Conservation (phyloP, 2,888 invertebrate genomes). For the Gerris lacustris region DNA sequence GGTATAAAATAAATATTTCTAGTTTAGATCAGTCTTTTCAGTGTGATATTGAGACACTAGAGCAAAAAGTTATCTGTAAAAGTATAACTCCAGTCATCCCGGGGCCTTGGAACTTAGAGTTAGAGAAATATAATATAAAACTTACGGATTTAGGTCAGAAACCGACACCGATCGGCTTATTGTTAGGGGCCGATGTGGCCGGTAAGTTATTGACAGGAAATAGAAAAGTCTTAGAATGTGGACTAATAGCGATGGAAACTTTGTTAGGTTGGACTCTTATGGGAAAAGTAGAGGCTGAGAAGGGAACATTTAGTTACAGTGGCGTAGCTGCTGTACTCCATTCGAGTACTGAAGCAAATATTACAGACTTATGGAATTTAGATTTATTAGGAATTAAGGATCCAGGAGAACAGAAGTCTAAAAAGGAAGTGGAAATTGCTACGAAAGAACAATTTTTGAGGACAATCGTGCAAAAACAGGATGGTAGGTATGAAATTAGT, state of each 20-base stretch:
- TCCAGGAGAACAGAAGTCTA: conserved; percentile 23
- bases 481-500: background rate
- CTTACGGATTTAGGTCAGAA: conserved; percentile 22
- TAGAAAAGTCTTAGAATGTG: conserved; percentile 26
- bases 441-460: background rate
- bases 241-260: conserved; percentile 31
- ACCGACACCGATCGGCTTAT: conserved; percentile 24
- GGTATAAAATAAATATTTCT: conserved; percentile 23
- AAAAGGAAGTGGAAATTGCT: background rate
- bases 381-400: conserved; percentile 33
- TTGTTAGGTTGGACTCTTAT: no score
- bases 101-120: conserved; percentile 17
- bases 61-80: conserved; percentile 25
- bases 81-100: conserved; percentile 20
- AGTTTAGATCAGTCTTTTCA: conserved; percentile 25
- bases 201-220: conserved; percentile 30
- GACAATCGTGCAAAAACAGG: background rate
- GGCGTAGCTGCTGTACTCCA: conserved; percentile 29
- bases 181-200: conserved; percentile 30
- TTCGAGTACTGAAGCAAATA: conserved; percentile 21
- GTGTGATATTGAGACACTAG: conserved; percentile 27
- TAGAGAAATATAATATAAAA: background rate
- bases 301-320: no score
- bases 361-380: conserved; percentile 33
- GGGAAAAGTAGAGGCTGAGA: no score